Conservation (phyloP, 2,888 invertebrate species). For the Temnothorax unifasciatus region DNA sequence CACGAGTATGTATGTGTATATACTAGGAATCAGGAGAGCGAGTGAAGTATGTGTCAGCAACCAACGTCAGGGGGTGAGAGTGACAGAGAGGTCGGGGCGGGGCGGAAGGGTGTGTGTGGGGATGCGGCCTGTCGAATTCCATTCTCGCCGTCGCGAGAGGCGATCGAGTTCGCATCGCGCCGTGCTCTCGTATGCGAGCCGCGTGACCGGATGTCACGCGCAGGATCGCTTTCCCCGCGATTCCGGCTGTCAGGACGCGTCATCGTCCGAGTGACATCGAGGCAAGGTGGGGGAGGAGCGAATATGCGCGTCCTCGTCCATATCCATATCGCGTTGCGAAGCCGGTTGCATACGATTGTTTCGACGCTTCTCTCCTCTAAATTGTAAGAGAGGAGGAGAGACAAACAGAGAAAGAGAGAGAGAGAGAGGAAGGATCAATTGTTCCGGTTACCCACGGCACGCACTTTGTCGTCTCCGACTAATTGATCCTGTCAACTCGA, state of each 20-base stretch:
- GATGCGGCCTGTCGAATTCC: conserved; percentile 73
- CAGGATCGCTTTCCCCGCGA: conserved; percentile 73
- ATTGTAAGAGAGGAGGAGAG: conserved; percentile 8
- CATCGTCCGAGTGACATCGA: conserved; percentile 73
- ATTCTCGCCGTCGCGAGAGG: conserved; percentile 63
- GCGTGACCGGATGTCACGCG: conserved; percentile 74
- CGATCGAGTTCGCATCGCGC: conserved; percentile 57
- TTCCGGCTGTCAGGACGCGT: conserved; percentile 69
- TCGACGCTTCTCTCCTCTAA: conserved; percentile 31
- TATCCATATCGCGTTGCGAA: conserved; percentile 43
- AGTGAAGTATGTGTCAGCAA: conserved; percentile 27
- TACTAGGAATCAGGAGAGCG: not conserved
- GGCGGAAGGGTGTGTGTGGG: conserved; percentile 26
- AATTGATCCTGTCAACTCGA: conserved; percentile 49
- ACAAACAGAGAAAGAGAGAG: not conserved
- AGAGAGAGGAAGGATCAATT: conserved; percentile 28
- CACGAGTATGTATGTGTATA: not conserved
- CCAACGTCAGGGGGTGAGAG: conserved; percentile 34
- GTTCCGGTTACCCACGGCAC: conserved; percentile 60
- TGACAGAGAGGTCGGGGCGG: conserved; percentile 23
- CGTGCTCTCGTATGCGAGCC: conserved; percentile 62
- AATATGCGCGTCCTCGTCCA: conserved; percentile 59
- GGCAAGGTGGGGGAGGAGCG: conserved; percentile 50
- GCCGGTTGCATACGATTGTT: conserved; percentile 24
- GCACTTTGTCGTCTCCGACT: conserved; percentile 66